These are phyloP conservation scores for Pyrgus malvae DNA, from an alignment of 2,888 invertebrate genomes.

Conservation along the genomic window DNA sequence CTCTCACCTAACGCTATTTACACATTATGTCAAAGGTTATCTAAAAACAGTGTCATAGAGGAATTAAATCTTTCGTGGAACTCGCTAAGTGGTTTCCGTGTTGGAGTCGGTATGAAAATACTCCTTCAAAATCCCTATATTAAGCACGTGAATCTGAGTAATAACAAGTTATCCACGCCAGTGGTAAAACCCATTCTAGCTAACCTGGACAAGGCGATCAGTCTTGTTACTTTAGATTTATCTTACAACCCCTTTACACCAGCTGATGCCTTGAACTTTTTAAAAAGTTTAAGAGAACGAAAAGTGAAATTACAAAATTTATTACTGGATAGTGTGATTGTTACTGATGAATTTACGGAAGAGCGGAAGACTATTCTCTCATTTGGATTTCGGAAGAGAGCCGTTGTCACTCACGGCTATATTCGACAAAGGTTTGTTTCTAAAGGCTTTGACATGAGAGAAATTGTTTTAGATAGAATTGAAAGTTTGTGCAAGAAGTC, in stretches of 20 bases:
- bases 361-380: constrained; percentile 36
- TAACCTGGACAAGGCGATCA: constrained; percentile 38
- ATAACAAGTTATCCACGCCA: constrained; percentile 39
- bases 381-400: constrained; percentile 36
- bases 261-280: constrained; percentile 42
- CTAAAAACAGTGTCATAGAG: constrained; percentile 35
- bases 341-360: constrained; percentile 44
- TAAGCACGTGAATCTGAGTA: constrained; percentile 38
- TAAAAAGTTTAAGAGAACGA: constrained; percentile 38
- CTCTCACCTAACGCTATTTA: constrained; percentile 37
- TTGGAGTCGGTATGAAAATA: constrained; percentile 37
- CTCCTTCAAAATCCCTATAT: constrained; percentile 36
- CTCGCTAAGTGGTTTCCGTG: constrained; percentile 34
- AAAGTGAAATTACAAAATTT: constrained; percentile 43
- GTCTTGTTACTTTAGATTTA: constrained; percentile 45
- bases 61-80: constrained; percentile 48
- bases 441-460: constrained; percentile 38
- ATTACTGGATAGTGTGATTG: constrained; percentile 45
- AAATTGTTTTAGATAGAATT: constrained; percentile 46
- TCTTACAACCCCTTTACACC: constrained; percentile 51
- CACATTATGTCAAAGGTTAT: constrained; percentile 36
- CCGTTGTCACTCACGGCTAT: constrained; percentile 44
- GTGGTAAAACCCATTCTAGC: constrained; percentile 38
- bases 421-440: constrained; percentile 33
- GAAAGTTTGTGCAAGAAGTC: constrained; percentile 42